Base-by-base conservation (phyloP, 1,140 invertebrate genomes). In the Lycorma delicatula region DNA sequence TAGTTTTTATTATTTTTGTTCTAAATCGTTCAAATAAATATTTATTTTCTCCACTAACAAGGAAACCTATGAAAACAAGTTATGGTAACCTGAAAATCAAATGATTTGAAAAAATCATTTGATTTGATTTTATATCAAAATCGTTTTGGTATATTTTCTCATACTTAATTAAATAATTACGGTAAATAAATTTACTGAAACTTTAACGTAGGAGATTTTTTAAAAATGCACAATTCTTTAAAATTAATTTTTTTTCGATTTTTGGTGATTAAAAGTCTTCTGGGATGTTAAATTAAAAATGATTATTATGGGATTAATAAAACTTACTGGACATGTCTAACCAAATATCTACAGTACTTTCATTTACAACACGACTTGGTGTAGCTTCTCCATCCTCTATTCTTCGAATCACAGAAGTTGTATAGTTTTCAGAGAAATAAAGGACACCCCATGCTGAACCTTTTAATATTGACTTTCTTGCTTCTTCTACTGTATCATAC, bases 361-460 rank as follows among this genome's bases (percentile, higher is more conserved):
- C 69, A 1, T 75, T 60, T 28, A 87, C 68, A 1, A 77, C 75
- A 7, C 74, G 72, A 4, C 78, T 72, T 2, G 69, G 61, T 0
- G 70, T 66, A 54, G 70, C 68, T 1, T 72, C 67, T 1, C 81
- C 79, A 28, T 81, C 71, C 9, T 81, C 73, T 1, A 83, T 58
- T 34, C 85, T 70, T 2, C 71, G 66, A 18, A 78, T 70, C 0
- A 88, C 69, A 6, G 83, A 78, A 23, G 73, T 64, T 0, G 90
- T 86, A 68, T 91, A 95, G 70, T 92, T 91, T 25, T 72, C 64
- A 0, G 78, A 69, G 63, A 95, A 85, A 59, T 82, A 74, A 22
- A 95, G 70, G 0, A 84, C 79, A 0, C 86, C 91, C 67, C 84
- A 81, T 1, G 81, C 72, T 25, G 79, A 66, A 0, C 85, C 86